Conservation (phyloP, 2,113 vertebrate species). For the Heterochromis multidens region DNA sequence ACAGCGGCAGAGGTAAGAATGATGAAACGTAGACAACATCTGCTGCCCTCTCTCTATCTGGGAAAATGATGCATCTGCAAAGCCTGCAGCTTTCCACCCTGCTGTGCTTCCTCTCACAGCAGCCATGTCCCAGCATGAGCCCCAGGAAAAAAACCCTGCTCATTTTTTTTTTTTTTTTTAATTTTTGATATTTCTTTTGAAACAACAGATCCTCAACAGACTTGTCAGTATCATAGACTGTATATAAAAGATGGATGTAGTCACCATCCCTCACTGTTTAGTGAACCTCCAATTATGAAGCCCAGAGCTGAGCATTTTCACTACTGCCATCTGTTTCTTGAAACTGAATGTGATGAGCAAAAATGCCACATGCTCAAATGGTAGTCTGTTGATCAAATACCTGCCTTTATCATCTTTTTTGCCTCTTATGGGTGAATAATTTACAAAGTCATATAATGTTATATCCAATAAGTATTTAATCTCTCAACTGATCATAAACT, state of each 20-base stretch:
- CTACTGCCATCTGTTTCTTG: no score
- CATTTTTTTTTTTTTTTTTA: background rate
- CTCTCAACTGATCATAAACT: background rate
- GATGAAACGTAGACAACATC: slow-evolving; percentile 2
- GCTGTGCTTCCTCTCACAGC: slow-evolving; percentile 3
- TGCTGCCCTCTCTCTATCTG: background rate
- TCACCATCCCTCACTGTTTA: background rate
- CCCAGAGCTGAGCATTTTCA: background rate
- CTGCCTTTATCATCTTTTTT: no score
- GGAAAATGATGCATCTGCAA: background rate
- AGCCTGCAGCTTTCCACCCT: background rate
- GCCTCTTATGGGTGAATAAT: background rate
- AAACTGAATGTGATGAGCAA: no score
- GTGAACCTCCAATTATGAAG: background rate
- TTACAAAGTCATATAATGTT: background rate
- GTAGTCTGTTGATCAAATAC: no score
- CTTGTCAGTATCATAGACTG: background rate
- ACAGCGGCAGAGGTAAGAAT: background rate
- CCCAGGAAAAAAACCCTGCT: background rate
- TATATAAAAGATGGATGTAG: background rate
- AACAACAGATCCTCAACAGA: background rate
- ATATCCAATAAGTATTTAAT: background rate
- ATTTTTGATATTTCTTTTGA: background rate
- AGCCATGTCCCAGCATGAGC: background rate
- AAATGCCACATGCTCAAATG: no score